These are phyloP conservation scores for Neolamprologus tretocephalus DNA, from an alignment of 2,113 vertebrate genomes.

Conservation along the genomic window DNA sequence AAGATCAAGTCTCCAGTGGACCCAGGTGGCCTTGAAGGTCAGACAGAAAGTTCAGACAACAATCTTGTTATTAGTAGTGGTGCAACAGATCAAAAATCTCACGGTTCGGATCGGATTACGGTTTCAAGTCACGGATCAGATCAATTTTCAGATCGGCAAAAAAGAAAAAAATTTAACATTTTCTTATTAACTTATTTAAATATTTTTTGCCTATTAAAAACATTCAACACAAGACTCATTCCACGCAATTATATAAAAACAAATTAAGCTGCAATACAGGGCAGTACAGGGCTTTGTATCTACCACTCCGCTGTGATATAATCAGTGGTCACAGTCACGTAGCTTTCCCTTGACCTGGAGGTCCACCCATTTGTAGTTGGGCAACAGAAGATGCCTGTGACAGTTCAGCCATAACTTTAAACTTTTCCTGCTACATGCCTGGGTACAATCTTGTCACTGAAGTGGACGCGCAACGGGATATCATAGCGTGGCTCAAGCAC, in stretches of 20 bases:
- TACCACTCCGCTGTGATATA: background rate
- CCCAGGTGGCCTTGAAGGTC: background rate
- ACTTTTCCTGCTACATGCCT: background rate
- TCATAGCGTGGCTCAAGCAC: background rate
- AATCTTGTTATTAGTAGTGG: background rate
- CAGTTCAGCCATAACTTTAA: background rate
- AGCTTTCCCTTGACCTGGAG: background rate
- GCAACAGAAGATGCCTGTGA: background rate
- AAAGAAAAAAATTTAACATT: background rate
- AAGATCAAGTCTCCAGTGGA: background rate
- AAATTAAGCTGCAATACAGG: background rate
- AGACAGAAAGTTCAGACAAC: background rate
- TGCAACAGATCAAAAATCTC: background rate
- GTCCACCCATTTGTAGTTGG: background rate
- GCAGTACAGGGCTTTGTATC: too few species aligned
- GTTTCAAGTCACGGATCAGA: background rate
- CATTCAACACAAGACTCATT: background rate
- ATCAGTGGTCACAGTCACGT: background rate
- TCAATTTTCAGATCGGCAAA: background rate
- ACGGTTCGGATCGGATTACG: rapidly evolving
- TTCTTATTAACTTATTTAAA: background rate
- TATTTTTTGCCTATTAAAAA: background rate
- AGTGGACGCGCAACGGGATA: rapidly evolving
- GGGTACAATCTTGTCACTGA: background rate
- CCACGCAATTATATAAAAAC: background rate